phyloP scores from a whole-genome alignment of 2,888 invertebrate genomes.

The Coremacera marginata region DNA sequence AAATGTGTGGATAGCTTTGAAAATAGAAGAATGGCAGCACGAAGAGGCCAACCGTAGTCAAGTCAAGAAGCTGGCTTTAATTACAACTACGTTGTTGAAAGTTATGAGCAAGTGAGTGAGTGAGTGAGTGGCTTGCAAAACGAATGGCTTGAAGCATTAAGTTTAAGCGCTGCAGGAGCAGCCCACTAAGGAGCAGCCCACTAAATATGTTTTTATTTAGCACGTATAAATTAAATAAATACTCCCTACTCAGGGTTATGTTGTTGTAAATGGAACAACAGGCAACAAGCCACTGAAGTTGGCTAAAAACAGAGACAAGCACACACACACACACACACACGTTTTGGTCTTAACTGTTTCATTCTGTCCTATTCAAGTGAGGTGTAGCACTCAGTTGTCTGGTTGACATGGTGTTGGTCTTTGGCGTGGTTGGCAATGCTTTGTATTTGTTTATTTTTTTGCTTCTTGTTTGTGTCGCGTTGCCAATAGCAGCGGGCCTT shows the following conservation, averaged over 20 bases:
- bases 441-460: not conserved
- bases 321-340: too few relatives aligned
- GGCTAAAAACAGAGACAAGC: not conserved
- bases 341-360: constrained; percentile 6
- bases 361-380: not conserved
- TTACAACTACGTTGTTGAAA: constrained; percentile 12
- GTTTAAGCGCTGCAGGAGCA: not conserved
- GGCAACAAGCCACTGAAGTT: too few relatives aligned
- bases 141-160: not conserved
- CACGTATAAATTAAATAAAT: constrained; percentile 7
- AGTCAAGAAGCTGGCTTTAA: constrained; percentile 35
- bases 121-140: not conserved
- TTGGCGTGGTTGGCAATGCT: constrained; percentile 10
- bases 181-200: not conserved
- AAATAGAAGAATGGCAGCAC: not conserved
- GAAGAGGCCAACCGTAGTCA: not conserved
- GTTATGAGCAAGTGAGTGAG: not conserved
- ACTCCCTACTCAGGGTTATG: not conserved
- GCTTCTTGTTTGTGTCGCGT: constrained; percentile 24
- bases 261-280: too few relatives aligned
- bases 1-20: not conserved
- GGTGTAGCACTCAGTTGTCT: constrained; percentile 3
- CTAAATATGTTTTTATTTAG: not conserved
- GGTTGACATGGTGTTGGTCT: constrained; percentile 12
- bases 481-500: constrained; percentile 23